A percentile compares a stretch with the other conserved stretches of the same genome.
These are phyloP conservation scores for Plagodis pulveraria DNA, from an alignment of 2,888 invertebrate species.

Conservation along the genomic window DNA sequence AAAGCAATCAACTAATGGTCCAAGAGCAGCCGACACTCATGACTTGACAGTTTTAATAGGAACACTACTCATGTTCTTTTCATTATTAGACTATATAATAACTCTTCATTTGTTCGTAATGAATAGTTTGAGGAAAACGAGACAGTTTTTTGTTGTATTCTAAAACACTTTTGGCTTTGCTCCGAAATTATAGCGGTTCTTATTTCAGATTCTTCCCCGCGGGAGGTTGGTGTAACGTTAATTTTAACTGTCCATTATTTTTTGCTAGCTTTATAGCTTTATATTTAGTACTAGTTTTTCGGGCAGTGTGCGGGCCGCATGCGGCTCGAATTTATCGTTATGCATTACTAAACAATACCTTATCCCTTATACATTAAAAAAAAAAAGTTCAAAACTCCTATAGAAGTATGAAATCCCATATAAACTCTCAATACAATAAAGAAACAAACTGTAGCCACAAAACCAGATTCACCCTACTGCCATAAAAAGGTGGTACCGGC, in stretches of 20 bases:
- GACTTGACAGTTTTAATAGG: constrained; percentile 12
- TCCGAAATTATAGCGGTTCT: constrained; percentile 23
- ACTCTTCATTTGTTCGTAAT: constrained; percentile 2
- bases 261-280: too few species aligned
- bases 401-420: too few species aligned
- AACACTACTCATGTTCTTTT: not conserved
- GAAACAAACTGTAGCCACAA: too few species aligned
- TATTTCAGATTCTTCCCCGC: constrained; percentile 14
- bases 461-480: too few species aligned
- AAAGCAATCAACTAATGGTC: constrained; percentile 60
- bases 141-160: constrained; percentile 7
- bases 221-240: constrained; percentile 22
- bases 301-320: too few species aligned
- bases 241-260: constrained; percentile 22
- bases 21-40: constrained; percentile 39
- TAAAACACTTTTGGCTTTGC: constrained; percentile 6
- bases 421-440: too few species aligned
- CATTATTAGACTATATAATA: constrained; percentile 8
- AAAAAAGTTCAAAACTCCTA: too few species aligned
- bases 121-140: constrained; percentile 19
- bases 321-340: too few species aligned
- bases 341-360: too few species aligned
- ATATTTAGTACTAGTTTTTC: too few species aligned
- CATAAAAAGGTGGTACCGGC: too few species aligned
- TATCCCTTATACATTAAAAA: too few species aligned